Percentiles rank a stretch among this genome's conserved stretches.
phyloP scores from a whole-genome alignment of 2,113 vertebrate genomes.

The Montifringilla adamsi region DNA sequence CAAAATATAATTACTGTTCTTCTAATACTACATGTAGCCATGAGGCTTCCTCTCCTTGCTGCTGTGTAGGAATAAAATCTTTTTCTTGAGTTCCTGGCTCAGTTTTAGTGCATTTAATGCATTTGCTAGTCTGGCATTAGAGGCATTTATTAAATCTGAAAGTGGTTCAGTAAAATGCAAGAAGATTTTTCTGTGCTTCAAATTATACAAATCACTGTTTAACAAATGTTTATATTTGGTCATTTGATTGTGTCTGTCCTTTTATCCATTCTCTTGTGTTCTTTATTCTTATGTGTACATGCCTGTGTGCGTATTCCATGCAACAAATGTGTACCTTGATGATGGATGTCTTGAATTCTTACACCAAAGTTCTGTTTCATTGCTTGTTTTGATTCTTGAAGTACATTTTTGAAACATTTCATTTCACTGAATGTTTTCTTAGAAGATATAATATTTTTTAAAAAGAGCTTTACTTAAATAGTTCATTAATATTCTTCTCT shows the following conservation, averaged over 20 bases:
- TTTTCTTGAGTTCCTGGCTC: neutral
- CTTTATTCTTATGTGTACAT: slow-evolving; percentile 50
- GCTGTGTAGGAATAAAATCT: neutral
- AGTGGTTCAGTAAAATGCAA: neutral
- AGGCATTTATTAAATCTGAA: neutral
- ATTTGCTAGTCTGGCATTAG: neutral
- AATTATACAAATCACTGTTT: neutral
- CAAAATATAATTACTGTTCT: neutral
- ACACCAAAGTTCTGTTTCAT: neutral
- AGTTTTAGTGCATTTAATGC: neutral
- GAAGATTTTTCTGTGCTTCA: neutral
- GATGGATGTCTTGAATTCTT: neutral
- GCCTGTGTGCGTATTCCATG: slow-evolving; percentile 38
- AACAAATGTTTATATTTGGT: neutral
- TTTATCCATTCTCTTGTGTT: neutral
- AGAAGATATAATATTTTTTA: neutral
- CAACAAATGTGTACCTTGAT: neutral
- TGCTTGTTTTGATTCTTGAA: neutral
- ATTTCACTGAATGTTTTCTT: neutral
- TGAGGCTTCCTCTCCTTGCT: neutral
- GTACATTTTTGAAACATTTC: neutral
- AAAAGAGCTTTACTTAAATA: neutral
- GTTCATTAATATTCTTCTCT: neutral
- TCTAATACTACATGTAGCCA: neutral
- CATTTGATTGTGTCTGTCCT: neutral